Evolutionary conservation across 1,140 invertebrate genomes (phyloP).

Genomic region (Pogonomyrmex barbatus): DNA sequence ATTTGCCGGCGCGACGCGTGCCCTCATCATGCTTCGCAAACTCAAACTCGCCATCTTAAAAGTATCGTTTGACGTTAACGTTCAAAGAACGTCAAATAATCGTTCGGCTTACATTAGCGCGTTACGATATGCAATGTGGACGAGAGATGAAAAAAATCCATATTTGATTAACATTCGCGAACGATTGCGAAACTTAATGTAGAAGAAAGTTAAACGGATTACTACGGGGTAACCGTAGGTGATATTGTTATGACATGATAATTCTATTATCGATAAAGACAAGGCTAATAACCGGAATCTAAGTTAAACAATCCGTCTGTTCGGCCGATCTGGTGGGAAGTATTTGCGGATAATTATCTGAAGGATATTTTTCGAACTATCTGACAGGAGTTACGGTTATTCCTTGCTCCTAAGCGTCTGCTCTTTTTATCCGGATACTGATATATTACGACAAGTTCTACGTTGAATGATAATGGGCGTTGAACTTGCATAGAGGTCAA

Average conservation of each 20-base stretch:
- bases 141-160: conserved; percentile 4
- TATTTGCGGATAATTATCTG: conserved; percentile 24
- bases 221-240: conserved; percentile 2
- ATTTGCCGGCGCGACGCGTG: not conserved
- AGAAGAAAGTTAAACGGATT: conserved; percentile 11
- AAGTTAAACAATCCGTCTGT: conserved; percentile 16
- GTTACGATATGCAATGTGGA: not conserved
- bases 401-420: conserved; percentile 37
- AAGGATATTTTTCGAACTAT: conserved; percentile 21
- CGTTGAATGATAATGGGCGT: conserved; percentile 53
- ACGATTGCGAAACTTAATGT: conserved; percentile 3
- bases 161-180: conserved; percentile 34
- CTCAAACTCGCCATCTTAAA: not conserved
- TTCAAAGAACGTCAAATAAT: not conserved
- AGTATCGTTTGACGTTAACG: not conserved
- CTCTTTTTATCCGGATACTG: conserved; percentile 38
- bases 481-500: conserved; percentile 55
- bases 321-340: conserved; percentile 3
- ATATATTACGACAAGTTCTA: conserved; percentile 50
- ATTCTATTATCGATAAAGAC: conserved; percentile 32
- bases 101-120: not conserved
- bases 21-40: not conserved
- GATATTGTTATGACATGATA: conserved; percentile 22
- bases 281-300: conserved; percentile 5
- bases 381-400: conserved; percentile 41